Base-by-base conservation (phyloP, 2,797 vertebrate genomes). In the Sylvilagus floridanus region DNA sequence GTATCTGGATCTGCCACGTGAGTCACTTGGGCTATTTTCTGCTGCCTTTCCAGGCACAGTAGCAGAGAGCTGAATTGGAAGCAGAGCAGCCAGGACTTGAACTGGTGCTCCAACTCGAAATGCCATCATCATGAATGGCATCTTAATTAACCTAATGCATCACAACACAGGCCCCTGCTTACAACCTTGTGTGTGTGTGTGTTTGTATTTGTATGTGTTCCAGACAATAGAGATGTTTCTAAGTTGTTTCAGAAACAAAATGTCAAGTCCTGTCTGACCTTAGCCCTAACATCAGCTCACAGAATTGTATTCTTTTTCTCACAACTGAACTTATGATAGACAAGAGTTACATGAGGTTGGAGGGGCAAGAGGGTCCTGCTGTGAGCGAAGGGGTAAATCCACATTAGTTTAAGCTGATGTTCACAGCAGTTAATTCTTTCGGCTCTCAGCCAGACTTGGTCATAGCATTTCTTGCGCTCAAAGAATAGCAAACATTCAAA, bases 171-270 rank as follows among this genome's bases (percentile, higher is more conserved):
- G 42, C 42, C 42, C 42, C 42, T 47, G 42, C 8, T 47, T 47
- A 47, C 42, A 57, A 57, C 54, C 54, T 21, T 57, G 17, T 17
- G 54, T 21, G 50, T 87, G 0, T 54, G 22, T 79, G 6, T 92
- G 21, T 83, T 7, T 63, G 0, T 76, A 2, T 78, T 8, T 91
- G 68, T 72, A 2, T 78, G 8, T 91, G 68, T 96, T 96, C 65
- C 91, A 90, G 86, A 97, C 94, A 96, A 73, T 42, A 26, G 24
- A 83, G 87, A 90, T 81, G 32, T 93, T 89, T 96, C 75, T 47
- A 30, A 94, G 11, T 57, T 84, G 63, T 71, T 97, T 30, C 81
- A 84, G 73, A 84, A 60, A 10, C 32, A 24, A 0, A 26, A 9
- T 11, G 0, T 62, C 92, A 69, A 68, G 3, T 24, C 5, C 73